Conservation (phyloP, 2,888 invertebrate species). For the Drosophila glabriapex region DNA sequence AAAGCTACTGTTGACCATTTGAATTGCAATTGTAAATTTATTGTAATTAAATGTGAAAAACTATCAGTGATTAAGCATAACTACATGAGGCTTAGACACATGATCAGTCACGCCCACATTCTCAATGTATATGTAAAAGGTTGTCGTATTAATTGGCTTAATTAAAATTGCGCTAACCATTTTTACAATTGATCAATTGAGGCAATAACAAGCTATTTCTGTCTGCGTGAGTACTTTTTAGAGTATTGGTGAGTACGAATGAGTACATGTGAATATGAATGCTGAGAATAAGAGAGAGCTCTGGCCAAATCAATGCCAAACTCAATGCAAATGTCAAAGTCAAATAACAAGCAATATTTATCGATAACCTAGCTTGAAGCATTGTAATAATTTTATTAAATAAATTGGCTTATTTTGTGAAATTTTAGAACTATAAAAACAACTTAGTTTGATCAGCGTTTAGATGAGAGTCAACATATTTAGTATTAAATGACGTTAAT, state of each 20-base stretch:
- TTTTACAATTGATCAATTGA: conserved; percentile 54
- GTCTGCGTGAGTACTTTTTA: conserved; percentile 3
- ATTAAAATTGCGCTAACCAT: conserved; percentile 50
- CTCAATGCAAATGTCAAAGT: conserved; percentile 50
- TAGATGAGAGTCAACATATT: not conserved
- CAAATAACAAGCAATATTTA: conserved; percentile 19
- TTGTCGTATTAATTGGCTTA: conserved; percentile 47
- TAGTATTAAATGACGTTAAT: not conserved
- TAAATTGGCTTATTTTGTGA: not conserved
- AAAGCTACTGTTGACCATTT: conserved; percentile 33
- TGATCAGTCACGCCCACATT: conserved; percentile 20
- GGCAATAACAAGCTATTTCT: conserved; percentile 15
- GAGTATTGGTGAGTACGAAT: conserved; percentile 14
- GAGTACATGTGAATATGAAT: not conserved
- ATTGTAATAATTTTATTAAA: not conserved
- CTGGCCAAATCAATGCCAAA: conserved; percentile 42
- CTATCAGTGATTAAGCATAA: conserved; percentile 10
- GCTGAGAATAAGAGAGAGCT: not conserved
- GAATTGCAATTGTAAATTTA: conserved; percentile 7
- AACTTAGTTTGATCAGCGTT: not conserved
- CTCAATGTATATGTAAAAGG: not conserved
- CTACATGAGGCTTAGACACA: conserved; percentile 1
- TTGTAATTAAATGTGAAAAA: conserved; percentile 7
- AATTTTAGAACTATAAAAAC: not conserved
- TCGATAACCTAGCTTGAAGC: conserved; percentile 18